Evolutionary conservation across 1,140 invertebrate genomes (phyloP), one percentile per base, ranked within the genome.

Genomic region (Diachasma alloeum): DNA sequence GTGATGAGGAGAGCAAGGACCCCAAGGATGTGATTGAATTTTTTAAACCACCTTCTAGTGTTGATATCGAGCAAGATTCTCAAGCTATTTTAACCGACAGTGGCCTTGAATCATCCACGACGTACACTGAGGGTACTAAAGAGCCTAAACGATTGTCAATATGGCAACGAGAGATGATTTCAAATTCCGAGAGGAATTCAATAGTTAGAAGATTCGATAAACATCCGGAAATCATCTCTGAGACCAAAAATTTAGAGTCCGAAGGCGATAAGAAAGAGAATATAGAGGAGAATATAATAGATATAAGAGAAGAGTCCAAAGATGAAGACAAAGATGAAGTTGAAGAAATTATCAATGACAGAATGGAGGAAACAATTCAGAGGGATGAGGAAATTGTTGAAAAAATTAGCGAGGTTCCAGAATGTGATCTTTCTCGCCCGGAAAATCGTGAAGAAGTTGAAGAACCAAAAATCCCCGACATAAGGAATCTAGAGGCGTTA

Each of bases 71-170:
- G 19, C 67, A 71, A 22, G 73, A 80, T 53, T 80, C 69, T 37
- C 72, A 80, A 37, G 74, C 74, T 19, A 77, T 74, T 19, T 39
- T 80, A 11, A 78, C 79, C 8, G 79, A 80, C 63, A 80, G 79
- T 69, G 79, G 79, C 11, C 63, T 80, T 17, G 79, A 77, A 44
- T 80, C 79, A 0, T 80, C 79, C 10, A 80, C 79, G n/a, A 79
- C 78, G 11, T 80, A 71, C 22, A 73, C 68, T 31, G 79, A 78
- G 24, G 78, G 72, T 13, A 37, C 56, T 46, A 72, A 76, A 59
- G 72, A 77, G 15, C 56, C 73, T 56, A 72, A 75, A 31, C 75
- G 42, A 70, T 37, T 63, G 8, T 26, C 75, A 44, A 77, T 44
- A 63, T 80, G 76, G 79, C 44, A 69, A 66, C 72, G 59, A 66